Evolutionary conservation across 2,888 invertebrate genomes (phyloP), one percentile per base, ranked within the genome.

Genomic region (Thymelicus lineola): DNA sequence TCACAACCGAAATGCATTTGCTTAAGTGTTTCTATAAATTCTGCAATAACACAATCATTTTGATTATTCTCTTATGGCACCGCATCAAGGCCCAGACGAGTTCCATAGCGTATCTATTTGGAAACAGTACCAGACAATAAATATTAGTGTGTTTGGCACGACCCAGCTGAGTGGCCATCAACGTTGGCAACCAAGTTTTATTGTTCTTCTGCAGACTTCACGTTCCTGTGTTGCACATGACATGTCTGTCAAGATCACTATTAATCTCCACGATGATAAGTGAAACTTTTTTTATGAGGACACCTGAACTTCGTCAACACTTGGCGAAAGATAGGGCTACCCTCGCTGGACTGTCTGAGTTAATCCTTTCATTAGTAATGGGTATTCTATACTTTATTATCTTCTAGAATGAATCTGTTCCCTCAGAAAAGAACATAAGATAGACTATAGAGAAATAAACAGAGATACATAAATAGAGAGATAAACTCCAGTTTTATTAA

Each of bases 231-330:
- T 75, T 84, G 80, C 82, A 82, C 82, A 83, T 76, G 80, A 79
- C 81, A 80, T 82, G 86, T 90, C 88, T 86, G 86, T 90, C 90
- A 89, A 75, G 83, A 87, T 72, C 75, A 86, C 86, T 87, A 90
- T 91, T 89, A 89, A 90, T 90, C 89, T 87, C 85, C 72, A 71
- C 67, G 70, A 71, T 73, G 71, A 74, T 75, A 68, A 55, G 68
- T 55, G 55, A 62, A 75, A 74, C 71, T 73, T 70, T 75, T 28
- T 28, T 75, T 72, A 72, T 71, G 67, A 76, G 74, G 74, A 75
- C n/a, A 61, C 72, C 70, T 66, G 70, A 73, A 69, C 75, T 74
- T 74, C 67, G 67, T 70, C 72, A 75, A 72, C 57, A 48, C 48
- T 66, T 68, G 76, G 67, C 45, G 73, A 74, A 45, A 73, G 72